These are phyloP conservation scores for Drosophila serrata DNA, from an alignment of 1,140 invertebrate species.

Conservation along the genomic window DNA sequence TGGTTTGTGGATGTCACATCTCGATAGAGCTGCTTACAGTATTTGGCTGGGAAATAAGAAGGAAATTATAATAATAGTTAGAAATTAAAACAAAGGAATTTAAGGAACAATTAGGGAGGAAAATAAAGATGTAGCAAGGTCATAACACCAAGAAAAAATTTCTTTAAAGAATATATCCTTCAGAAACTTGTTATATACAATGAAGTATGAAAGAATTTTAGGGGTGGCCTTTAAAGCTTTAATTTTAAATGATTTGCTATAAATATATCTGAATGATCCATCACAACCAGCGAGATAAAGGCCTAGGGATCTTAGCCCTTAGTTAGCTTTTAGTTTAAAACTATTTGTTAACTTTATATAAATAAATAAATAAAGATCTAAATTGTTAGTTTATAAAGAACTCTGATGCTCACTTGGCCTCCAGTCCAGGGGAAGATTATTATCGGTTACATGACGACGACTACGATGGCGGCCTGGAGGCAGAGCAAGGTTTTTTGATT, in stretches of 20 bases:
- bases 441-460: constrained; percentile 21
- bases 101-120: too few relatives aligned
- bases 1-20: constrained; percentile 87
- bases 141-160: not conserved
- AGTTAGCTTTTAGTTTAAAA: too few relatives aligned
- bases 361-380: too few relatives aligned
- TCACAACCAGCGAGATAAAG: too few relatives aligned
- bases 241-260: not conserved
- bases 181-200: not conserved
- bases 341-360: too few relatives aligned
- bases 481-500: constrained; percentile 25
- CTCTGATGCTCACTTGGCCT: constrained; percentile 47
- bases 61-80: not conserved
- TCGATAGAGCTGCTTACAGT: constrained; percentile 88
- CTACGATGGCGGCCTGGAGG: constrained; percentile 17
- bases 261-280: too few relatives aligned
- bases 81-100: not conserved
- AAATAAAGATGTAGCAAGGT: too few relatives aligned
- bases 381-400: not conserved
- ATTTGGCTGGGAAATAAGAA: constrained; percentile 44
- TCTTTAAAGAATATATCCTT: not conserved
- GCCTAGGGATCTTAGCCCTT: too few relatives aligned
- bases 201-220: not conserved
- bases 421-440: constrained; percentile 32
- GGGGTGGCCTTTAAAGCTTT: not conserved